Base-by-base conservation (phyloP, 2,113 vertebrate genomes). In the Mormyrus lacerda region DNA sequence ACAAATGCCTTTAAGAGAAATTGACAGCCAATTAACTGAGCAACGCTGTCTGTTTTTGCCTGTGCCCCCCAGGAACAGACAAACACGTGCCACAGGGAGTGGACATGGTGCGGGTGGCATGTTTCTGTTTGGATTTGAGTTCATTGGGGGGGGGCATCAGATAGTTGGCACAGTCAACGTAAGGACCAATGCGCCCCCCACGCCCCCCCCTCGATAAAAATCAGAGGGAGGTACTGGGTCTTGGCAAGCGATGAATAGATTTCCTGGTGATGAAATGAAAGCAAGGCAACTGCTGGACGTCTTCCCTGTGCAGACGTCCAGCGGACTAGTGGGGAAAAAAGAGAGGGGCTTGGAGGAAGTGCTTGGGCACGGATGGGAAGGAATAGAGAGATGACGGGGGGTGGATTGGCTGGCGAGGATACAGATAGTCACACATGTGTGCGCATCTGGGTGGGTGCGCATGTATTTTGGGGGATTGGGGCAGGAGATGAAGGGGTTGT, bases 201-300 rank as follows among this genome's bases (percentile, higher is more conserved):
- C 17, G 42, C 47, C 79, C 79, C 94, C 51, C 51, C 93, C 92
- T 93, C 39, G 4, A 39, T 47, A 84, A 84, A 84, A 53, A 86
- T 47, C n/a, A 53, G 44, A 86, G 84, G 84, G 85, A 91, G 91
- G 84, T 90, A 51, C 87, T 45, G 91, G 91, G 93, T 90, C 88
- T 92, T 95, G 94, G 95, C 94, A 92, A 90, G 39, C 50, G 90
- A 93, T 95, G 93, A 95, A 95, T 94, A 92, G 93, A 93, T 90
- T 89, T 91, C 87, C 90, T 94, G 92, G 94, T 93, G 91, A 84
- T 48, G 48, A 87, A 55, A 87, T 90, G 91, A 91, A 93, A 91
- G 90, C 90, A 27, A n/a, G 35, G 88, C 53, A 39, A 53, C 89
- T 55, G 90, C 84, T 69, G 87, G 53, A 89, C 89, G 19, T 84